Evolutionary conservation across 2,113 vertebrate genomes (phyloP), one percentile per base, ranked within the genome.

Genomic region (Phyllostomus hastatus): DNA sequence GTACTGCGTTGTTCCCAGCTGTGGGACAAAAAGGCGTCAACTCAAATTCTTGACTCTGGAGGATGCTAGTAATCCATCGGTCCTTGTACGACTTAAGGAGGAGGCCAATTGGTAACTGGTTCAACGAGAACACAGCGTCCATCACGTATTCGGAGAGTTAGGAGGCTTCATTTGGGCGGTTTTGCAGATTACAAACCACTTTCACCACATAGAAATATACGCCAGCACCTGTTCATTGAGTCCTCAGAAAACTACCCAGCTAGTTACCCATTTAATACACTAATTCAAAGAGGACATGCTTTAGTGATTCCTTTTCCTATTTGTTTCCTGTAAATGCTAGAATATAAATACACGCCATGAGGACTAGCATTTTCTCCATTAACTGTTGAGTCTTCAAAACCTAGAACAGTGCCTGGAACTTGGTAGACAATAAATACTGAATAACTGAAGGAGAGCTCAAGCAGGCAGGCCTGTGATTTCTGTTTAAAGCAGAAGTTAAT

Each of bases 291-390:
- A 83, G 12, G 24, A 78, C 57, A 7, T 16, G 5, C 69, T 95
- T 94, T 92, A 59, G 35, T 57, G 76, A 41, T 31, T 64, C 14
- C 1, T 91, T 80, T 88, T 85, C 70, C 33, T 73, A 0, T 48
- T 26, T 46, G 41, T 81, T 10, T 90, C n/a, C 22, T 48, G 43
- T 76, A 84, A 61, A 88, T 67, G 80, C 48, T 80, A 75, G 22
- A 75, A 83, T 94, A 67, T 43, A 90, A 57, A 57, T 20, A 54
- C 87, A 88, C 54, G 28, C 67, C 26, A 52, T 16, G 20, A 94
- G 69, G 22, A 85, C 86, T 87, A 50, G 78, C 81, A 91, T 82
- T 91, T 79, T 93, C 59, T 93, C 48, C 24, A 57, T 81, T 94
- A 85, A 84, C 17, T 78, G 7, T 82, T 82, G 41, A 50, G 14